These are phyloP conservation scores for Autographa gamma DNA, from an alignment of 2,888 invertebrate species.

Conservation along the genomic window DNA sequence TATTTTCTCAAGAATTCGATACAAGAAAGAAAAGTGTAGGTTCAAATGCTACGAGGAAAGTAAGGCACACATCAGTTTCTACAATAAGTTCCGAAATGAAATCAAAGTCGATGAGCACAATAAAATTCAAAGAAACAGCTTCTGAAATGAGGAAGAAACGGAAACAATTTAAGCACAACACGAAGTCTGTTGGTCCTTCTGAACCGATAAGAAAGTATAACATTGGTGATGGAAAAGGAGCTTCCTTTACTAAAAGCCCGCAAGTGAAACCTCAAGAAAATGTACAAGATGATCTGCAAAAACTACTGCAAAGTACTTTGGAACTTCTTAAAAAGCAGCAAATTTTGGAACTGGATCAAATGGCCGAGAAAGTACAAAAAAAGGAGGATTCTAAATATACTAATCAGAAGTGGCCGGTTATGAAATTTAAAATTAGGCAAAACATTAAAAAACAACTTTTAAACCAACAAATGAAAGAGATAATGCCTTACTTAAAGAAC, in stretches of 20 bases:
- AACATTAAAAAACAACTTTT: background rate
- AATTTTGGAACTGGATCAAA: background rate
- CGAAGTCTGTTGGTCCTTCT: constrained; percentile 5
- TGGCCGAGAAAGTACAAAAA: background rate
- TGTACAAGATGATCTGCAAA: constrained; percentile 4
- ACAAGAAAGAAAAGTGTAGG: constrained; percentile 7
- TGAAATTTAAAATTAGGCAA: background rate
- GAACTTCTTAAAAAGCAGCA: constrained; percentile 15
- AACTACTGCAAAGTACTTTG: constrained; percentile 24
- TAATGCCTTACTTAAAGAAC: constrained; percentile 11
- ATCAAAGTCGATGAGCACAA: constrained; percentile 45
- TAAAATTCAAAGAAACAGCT: constrained; percentile 19
- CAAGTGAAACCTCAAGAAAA: constrained; percentile 27
- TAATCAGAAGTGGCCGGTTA: background rate
- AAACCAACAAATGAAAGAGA: background rate
- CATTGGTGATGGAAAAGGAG: constrained; percentile 27
- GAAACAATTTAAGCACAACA: constrained; percentile 22
- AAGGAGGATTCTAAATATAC: constrained; percentile 20
- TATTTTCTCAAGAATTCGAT: constrained; percentile 1
- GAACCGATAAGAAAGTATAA: constrained; percentile 1
- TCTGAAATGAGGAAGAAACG: constrained; percentile 16
- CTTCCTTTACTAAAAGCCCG: constrained; percentile 22
- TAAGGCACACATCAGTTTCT: constrained; percentile 19
- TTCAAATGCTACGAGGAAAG: background rate
- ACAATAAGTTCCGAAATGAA: constrained; percentile 21